These are phyloP conservation scores for Nannoperca australis DNA, from an alignment of 2,797 vertebrate genomes.

Conservation along the genomic window DNA sequence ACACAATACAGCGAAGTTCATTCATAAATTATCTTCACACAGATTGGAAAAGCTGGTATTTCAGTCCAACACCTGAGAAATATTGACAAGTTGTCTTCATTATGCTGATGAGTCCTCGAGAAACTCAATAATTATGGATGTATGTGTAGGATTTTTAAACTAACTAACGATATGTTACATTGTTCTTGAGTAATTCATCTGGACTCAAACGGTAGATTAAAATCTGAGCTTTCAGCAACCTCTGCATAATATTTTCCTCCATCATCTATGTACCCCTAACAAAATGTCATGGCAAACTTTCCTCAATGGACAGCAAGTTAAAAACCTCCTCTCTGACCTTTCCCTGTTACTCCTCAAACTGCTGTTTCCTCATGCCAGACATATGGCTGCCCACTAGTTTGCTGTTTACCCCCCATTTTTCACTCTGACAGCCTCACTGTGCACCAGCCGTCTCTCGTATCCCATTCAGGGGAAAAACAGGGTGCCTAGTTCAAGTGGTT, in stretches of 20 bases:
- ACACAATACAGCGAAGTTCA: slow-evolving; percentile 16
- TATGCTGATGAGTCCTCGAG: slow-evolving; percentile 24
- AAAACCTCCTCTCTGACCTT: slow-evolving; percentile 72
- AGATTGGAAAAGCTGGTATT: slow-evolving; percentile 8
- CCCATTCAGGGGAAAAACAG: slow-evolving; percentile 41
- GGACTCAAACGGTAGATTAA: slow-evolving; percentile 45
- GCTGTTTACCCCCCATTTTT: slow-evolving; percentile 80
- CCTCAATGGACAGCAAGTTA: slow-evolving; percentile 51
- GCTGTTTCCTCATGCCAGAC: slow-evolving; percentile 70
- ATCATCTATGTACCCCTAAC: slow-evolving; percentile 36
- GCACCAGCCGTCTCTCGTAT: slow-evolving; percentile 48
- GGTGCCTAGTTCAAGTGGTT: slow-evolving; percentile 42
- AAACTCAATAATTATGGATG: slow-evolving; percentile 35
- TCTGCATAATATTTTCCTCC: slow-evolving; percentile 28
- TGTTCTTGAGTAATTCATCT: slow-evolving; percentile 44
- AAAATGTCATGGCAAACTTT: slow-evolving; percentile 64
- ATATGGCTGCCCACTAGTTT: slow-evolving; percentile 79
- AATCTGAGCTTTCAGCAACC: slow-evolving; percentile 44
- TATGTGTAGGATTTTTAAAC: slow-evolving; percentile 18
- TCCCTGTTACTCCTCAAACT: slow-evolving; percentile 59
- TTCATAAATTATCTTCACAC: slow-evolving; percentile 21
- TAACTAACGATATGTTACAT: slow-evolving; percentile 7
- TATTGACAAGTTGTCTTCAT: slow-evolving; percentile 38
- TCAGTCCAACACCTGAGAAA: slow-evolving; percentile 16
- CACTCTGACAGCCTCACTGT: slow-evolving; percentile 80